Conservation (phyloP, 2,113 vertebrate genomes). For the Piaya cayana region DNA sequence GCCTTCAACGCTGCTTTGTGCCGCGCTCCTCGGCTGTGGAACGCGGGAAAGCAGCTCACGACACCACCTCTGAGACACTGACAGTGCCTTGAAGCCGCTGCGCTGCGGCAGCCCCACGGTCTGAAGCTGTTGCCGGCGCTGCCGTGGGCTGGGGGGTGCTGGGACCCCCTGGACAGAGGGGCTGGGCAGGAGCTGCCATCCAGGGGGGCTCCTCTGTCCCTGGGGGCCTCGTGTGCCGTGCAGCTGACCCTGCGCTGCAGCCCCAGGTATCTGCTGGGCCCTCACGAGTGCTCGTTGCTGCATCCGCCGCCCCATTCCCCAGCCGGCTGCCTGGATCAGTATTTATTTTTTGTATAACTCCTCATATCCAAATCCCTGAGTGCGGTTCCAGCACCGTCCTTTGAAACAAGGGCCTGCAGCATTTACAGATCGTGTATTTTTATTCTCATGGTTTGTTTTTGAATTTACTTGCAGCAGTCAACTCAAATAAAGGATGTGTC, state of each 20-base stretch:
- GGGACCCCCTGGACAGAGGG: too few species aligned
- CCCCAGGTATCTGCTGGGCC: background rate
- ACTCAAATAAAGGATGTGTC: slow-evolving; percentile 12
- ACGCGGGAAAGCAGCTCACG: fast-evolving
- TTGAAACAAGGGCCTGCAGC: slow-evolving; percentile 54
- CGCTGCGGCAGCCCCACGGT: fast-evolving
- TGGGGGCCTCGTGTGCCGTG: background rate
- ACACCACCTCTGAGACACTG: background rate
- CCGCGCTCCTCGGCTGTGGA: background rate
- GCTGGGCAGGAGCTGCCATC: fast-evolving
- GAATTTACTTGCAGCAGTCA: slow-evolving; percentile 55
- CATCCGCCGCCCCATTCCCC: background rate
- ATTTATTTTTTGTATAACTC: slow-evolving; percentile 69
- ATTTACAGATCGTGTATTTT: slow-evolving; percentile 50
- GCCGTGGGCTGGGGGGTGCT: fast-evolving
- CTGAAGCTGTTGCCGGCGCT: background rate
- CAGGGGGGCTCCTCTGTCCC: background rate
- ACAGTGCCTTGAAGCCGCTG: slow-evolving; percentile 11
- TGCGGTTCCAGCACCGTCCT: background rate
- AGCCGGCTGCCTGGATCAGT: background rate
- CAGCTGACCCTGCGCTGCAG: background rate
- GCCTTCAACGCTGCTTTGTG: background rate
- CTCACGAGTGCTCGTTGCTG: background rate
- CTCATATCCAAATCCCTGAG: background rate
- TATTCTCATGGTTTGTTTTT: slow-evolving; percentile 45